Percentiles rank a stretch among this genome's conserved stretches.
phyloP scores from a whole-genome alignment of 2,113 vertebrate genomes.

The Colossoma macropomum region DNA sequence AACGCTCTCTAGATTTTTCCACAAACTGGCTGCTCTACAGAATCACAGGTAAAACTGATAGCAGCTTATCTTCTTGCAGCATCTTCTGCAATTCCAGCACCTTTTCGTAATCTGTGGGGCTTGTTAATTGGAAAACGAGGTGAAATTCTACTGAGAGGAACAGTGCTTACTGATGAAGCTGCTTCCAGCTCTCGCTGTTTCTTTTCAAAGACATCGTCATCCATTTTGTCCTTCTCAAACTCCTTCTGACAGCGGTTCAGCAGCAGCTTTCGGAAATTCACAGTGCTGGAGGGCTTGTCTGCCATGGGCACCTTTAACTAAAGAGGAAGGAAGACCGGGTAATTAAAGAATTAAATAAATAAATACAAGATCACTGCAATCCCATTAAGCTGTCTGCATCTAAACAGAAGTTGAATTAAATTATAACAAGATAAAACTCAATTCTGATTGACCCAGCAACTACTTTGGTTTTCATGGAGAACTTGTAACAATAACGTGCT shows the following conservation, averaged over 20 bases:
- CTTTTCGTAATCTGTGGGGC: not conserved
- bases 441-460: not conserved
- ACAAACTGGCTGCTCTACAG: not conserved
- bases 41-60: not conserved
- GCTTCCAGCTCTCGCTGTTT: constrained; percentile 97
- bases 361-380: not conserved
- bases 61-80: not conserved
- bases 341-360: not conserved
- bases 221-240: constrained; percentile 97
- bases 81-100: constrained; percentile 22
- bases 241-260: constrained; percentile 98
- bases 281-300: constrained; percentile 91
- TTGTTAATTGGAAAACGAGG: constrained; percentile 13
- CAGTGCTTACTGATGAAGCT: constrained; percentile 82
- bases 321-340: constrained; percentile 31
- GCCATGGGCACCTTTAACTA: constrained; percentile 91
- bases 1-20: not conserved
- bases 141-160: constrained; percentile 2
- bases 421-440: not conserved
- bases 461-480: not conserved
- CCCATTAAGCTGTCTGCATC: not conserved
- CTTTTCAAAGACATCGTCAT: constrained; percentile 96
- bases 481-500: not conserved
- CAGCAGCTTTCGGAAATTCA: constrained; percentile 96
- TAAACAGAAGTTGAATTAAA: not conserved